phyloP scores from a whole-genome alignment of 2,888 invertebrate genomes.

The Tyria jacobaeae region DNA sequence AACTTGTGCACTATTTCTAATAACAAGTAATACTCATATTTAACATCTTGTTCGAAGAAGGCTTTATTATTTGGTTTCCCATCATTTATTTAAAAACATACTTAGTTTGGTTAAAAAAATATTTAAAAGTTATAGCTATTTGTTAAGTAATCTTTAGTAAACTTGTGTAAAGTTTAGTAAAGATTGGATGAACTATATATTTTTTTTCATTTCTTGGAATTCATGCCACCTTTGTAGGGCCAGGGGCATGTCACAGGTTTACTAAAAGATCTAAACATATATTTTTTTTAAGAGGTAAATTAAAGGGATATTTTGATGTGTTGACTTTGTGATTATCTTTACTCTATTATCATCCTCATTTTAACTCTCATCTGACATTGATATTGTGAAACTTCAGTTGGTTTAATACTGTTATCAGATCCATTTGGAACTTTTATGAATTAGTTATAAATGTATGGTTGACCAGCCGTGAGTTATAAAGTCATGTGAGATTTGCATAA shows the following conservation, averaged over 20 bases:
- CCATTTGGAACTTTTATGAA: slow-evolving; percentile 1
- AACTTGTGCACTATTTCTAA: not conserved
- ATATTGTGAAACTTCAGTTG: not conserved
- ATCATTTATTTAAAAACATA: not conserved
- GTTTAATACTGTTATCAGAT: slow-evolving; percentile 8
- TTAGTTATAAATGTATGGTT: slow-evolving; percentile 33
- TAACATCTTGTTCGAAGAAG: not conserved
- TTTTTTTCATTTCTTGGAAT: too few species aligned
- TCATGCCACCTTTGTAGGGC: too few species aligned
- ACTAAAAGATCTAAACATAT: too few species aligned
- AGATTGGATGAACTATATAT: too few species aligned
- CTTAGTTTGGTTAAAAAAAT: not conserved
- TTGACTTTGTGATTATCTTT: not conserved
- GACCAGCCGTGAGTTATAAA: slow-evolving; percentile 30
- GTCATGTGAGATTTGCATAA: slow-evolving; percentile 53
- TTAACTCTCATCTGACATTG: not conserved
- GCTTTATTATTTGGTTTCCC: too few species aligned
- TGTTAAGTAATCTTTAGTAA: too few species aligned
- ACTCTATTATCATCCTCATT: not conserved
- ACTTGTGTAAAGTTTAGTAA: too few species aligned
- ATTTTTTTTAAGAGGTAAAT: too few species aligned
- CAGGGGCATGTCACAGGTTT: too few species aligned
- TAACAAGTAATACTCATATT: not conserved
- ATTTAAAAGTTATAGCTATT: too few species aligned
- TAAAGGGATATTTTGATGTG: too few species aligned